Evolutionary conservation across 92 coral and sea anemone genomes (phyloP).

Genomic region (Metridium senile): DNA sequence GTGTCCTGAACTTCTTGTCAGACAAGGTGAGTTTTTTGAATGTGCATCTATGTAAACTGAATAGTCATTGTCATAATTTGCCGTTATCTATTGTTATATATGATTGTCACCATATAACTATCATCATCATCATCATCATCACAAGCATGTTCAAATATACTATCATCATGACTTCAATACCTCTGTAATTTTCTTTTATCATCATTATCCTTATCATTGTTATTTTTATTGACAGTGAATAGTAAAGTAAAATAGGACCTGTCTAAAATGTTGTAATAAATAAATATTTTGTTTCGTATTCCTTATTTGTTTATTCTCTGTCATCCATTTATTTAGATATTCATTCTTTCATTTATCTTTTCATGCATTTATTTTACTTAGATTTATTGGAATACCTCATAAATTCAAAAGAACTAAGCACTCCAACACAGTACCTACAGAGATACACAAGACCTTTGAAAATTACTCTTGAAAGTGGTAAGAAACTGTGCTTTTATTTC

Average conservation of each 20-base stretch:
- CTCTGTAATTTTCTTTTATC: no score
- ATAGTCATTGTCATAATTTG: no score
- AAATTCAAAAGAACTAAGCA: conserved; percentile 84
- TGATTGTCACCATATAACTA: no score
- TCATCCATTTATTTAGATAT: neutral
- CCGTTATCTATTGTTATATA: no score
- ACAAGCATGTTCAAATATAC: no score
- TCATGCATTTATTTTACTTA: conserved; percentile 10
- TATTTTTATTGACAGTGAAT: no score
- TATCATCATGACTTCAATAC: no score
- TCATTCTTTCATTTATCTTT: neutral
- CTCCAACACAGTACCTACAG: conserved; percentile 82
- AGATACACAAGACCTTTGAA: conserved; percentile 87
- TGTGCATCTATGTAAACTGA: neutral
- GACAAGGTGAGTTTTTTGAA: conserved; percentile 71
- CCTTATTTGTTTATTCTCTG: neutral
- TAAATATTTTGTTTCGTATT: neutral
- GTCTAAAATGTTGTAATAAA: neutral
- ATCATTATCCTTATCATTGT: no score
- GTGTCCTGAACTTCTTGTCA: conserved; percentile 86
- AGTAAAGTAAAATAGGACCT: no score
- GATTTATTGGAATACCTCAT: conserved; percentile 86
- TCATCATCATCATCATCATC: no score
- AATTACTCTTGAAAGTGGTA: conserved; percentile 89
- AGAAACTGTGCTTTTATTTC: no score